Percentiles rank a stretch among this genome's conserved stretches.
These are phyloP conservation scores for Jaculus jaculus DNA, from an alignment of 2,113 vertebrate genomes.

Conservation along the genomic window DNA sequence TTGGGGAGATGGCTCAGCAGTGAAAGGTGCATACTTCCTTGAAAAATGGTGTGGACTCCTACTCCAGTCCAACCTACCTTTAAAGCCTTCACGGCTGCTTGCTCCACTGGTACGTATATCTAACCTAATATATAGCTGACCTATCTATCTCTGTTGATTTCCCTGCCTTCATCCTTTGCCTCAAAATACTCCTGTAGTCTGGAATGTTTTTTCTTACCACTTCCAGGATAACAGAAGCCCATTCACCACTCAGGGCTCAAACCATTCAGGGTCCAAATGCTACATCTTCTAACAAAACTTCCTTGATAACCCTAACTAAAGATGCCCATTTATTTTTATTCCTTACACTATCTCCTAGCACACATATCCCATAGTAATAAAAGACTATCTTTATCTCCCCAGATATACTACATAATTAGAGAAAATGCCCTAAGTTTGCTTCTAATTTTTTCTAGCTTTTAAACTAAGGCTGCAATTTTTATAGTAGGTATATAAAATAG, in stretches of 20 bases:
- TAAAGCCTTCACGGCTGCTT: background rate
- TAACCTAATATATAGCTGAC: background rate
- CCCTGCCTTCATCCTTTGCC: background rate
- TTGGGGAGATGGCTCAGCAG: too few species aligned
- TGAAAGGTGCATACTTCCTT: too few species aligned
- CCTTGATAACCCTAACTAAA: constrained; percentile 13
- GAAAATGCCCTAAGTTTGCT: background rate
- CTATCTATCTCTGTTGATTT: background rate
- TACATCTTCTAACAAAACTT: background rate
- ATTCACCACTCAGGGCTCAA: background rate
- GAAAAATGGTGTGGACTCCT: background rate
- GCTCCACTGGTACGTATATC: background rate
- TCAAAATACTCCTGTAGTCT: constrained; percentile 5
- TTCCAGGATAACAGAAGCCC: background rate
- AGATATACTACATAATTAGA: background rate
- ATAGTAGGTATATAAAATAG: background rate
- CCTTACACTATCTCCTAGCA: constrained; percentile 2
- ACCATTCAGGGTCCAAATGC: constrained; percentile 24
- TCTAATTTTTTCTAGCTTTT: background rate
- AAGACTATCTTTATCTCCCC: constrained; percentile 15
- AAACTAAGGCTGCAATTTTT: too few species aligned
- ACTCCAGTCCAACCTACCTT: background rate
- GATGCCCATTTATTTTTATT: background rate
- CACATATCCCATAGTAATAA: background rate
- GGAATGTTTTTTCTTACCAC: background rate